Evolutionary conservation across 2,113 vertebrate genomes (phyloP), one percentile per base, ranked within the genome.

Genomic region (Cacatua alba): DNA sequence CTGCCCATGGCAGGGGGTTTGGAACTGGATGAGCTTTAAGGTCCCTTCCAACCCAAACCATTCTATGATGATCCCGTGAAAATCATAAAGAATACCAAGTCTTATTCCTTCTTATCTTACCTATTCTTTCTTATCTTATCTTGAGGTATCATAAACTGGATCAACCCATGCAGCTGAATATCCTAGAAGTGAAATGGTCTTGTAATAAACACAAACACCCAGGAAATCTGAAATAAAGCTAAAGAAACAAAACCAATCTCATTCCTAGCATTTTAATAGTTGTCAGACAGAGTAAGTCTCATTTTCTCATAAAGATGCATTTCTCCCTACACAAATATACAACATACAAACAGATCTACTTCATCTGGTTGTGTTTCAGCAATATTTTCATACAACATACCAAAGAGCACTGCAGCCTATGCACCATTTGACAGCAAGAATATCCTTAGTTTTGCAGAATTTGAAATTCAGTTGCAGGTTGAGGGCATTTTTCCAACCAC

Each of bases 371-470:
- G 43, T 82, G 49, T 96, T 96, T 96, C 95, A 93, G 91, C 86
- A 89, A 81, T 63, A 76, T 82, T 97, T 96, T 92, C 78, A 94
- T 57, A 92, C 46, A 96, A 31, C 0, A 13, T 76, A 93, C 69
- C 82, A 91, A 86, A 77, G 70, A 81, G 48, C 65, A 59, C 70
- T 81, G 74, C 80, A 94, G 91, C 88, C 93, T 92, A 64, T 92
- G 94, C 87, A 83, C 37, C 67, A 87, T 46, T 94, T 96, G 82
- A 90, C 83, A 96, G 93, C 89, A 96, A 95, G 70, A 93, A 95
- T 79, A 96, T 86, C 53, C 83, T 92, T 92, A 75, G 91, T 97
- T 95, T 95, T 96, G 70, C 78, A 96, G 95, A 97, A 96, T 89
- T 75, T 96, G 83, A 89, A 97, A 92, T 90, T 94, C 76, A 89